A percentile compares a stretch with the other conserved stretches of the same genome.
phyloP scores from a whole-genome alignment of 37 sponge, comb jelly and placozoan species.

The Beroe forskalii region DNA sequence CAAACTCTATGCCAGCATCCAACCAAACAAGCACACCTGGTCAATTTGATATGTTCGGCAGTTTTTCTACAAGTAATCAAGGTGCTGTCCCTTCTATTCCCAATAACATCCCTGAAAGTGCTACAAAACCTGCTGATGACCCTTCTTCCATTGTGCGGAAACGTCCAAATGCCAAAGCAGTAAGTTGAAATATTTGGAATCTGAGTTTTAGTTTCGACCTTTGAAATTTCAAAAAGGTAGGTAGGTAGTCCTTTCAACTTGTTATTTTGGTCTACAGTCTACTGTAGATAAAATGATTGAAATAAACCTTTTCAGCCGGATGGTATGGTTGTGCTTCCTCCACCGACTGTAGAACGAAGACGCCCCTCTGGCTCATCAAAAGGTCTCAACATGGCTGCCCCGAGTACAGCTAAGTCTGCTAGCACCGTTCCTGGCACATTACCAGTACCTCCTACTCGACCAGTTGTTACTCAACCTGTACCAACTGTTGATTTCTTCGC shows the following conservation, averaged over 20 bases:
- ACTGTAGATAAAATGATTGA: no score
- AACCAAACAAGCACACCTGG: not conserved
- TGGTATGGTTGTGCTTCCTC: not conserved
- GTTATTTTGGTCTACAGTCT: no score
- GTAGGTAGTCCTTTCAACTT: no score
- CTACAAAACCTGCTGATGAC: not conserved
- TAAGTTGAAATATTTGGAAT: no score
- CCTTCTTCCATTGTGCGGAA: not conserved
- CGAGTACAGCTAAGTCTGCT: no score
- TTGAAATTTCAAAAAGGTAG: no score
- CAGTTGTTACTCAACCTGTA: not conserved
- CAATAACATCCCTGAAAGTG: not conserved
- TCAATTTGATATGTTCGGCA: conserved; percentile 1
- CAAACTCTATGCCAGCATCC: not conserved
- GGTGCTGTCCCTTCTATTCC: no score
- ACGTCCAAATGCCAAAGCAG: conserved; percentile 8
- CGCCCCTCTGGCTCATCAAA: not conserved
- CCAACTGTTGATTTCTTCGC: not conserved
- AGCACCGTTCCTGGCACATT: no score
- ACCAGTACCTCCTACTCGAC: no score
- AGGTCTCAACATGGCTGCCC: not conserved
- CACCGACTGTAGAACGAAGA: not conserved
- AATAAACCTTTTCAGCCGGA: conserved; percentile 1
- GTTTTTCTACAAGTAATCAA: not conserved
- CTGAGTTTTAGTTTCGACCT: no score